A percentile compares a stretch with the other conserved stretches of the same genome.
Conservation (phyloP, 2,888 invertebrate species). For the Brachylomia viminalis region DNA sequence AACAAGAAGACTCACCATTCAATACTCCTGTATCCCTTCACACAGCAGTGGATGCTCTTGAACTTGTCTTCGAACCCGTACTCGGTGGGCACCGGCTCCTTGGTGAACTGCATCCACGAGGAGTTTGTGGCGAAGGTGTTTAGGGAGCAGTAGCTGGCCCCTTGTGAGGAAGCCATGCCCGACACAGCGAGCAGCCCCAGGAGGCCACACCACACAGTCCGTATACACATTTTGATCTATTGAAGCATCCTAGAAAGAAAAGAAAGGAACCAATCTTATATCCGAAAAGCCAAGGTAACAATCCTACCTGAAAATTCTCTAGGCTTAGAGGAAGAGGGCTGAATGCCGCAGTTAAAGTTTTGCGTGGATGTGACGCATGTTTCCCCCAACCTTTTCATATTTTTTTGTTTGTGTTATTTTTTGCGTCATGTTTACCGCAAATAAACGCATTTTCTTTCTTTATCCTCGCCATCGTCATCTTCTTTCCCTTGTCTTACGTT, state of each 20-base stretch:
- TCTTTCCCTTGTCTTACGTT: too few relatives aligned
- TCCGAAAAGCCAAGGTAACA: not conserved
- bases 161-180: conserved; percentile 72
- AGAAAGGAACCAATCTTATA: not conserved
- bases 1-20: conserved; percentile 92
- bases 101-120: conserved; percentile 93
- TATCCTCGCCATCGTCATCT: too few relatives aligned
- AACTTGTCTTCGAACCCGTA: conserved; percentile 93
- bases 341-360: not conserved
- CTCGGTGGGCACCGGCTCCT: conserved; percentile 92
- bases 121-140: conserved; percentile 90
- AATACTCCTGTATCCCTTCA: conserved; percentile 94
- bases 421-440: too few relatives aligned
- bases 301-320: not conserved
- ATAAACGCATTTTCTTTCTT: too few relatives aligned
- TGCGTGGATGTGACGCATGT: too few relatives aligned
- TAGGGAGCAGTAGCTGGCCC: conserved; percentile 90
- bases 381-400: too few relatives aligned
- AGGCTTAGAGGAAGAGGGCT: too few relatives aligned
- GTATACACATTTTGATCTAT: conserved; percentile 76
- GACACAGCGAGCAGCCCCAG: conserved; percentile 75
- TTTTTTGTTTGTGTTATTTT: too few relatives aligned
- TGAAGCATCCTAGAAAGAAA: conserved; percentile 74
- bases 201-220: conserved; percentile 63
- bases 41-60: conserved; percentile 95